Percentiles rank a stretch among this genome's conserved stretches.
Evolutionary conservation across 2,888 invertebrate species (phyloP).

Genomic region (Thalpophila matura): DNA sequence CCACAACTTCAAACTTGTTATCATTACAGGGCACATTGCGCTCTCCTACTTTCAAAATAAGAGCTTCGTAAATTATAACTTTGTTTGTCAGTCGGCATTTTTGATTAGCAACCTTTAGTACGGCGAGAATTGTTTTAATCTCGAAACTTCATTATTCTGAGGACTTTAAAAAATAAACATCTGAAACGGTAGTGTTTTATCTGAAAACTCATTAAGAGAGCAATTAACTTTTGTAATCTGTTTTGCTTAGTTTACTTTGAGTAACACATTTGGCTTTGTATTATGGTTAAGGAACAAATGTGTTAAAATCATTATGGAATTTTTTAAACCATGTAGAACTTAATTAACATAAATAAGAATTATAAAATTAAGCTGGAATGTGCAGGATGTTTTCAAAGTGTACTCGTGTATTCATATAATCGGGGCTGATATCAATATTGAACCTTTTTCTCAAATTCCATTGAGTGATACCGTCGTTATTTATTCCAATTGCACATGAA

Average conservation of each 20-base stretch:
- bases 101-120: slow-evolving; percentile 74
- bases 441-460: background rate
- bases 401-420: no score
- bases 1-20: slow-evolving; percentile 48
- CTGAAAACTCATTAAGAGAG: slow-evolving; percentile 60
- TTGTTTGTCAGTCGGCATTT: slow-evolving; percentile 63
- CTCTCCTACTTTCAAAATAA: slow-evolving; percentile 53
- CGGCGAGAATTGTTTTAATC: slow-evolving; percentile 72
- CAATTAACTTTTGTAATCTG: slow-evolving; percentile 60
- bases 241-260: slow-evolving; percentile 53
- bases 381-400: no score
- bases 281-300: slow-evolving; percentile 4
- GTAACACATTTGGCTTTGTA: slow-evolving; percentile 14
- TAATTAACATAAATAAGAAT: no score
- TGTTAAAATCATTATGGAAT: background rate
- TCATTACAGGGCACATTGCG: slow-evolving; percentile 51
- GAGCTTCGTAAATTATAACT: slow-evolving; percentile 25
- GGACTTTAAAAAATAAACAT: slow-evolving; percentile 48
- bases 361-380: no score
- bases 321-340: background rate
- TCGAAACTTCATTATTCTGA: slow-evolving; percentile 61
- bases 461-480: background rate
- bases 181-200: slow-evolving; percentile 58
- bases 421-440: no score
- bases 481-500: background rate